Percentiles rank a stretch among this genome's conserved stretches.
Conservation (phyloP, 2,888 invertebrate species). For the Galeruca laticollis region DNA sequence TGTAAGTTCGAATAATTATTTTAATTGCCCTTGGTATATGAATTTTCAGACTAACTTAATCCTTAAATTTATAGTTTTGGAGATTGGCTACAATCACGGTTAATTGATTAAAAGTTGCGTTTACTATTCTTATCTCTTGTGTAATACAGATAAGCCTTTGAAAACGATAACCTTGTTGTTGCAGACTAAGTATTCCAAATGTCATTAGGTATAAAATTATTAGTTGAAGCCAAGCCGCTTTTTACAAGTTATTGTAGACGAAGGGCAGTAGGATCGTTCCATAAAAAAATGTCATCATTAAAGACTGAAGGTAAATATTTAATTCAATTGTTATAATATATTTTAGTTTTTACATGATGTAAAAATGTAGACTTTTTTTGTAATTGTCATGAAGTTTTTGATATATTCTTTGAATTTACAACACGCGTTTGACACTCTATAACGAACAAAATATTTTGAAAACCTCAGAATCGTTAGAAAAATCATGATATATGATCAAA, state of each 20-base stretch:
- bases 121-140: neutral
- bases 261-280: neutral
- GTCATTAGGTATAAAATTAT: neutral
- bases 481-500: too few relatives aligned
- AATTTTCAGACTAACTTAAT: too few relatives aligned
- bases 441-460: too few relatives aligned
- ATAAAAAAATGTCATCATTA: conserved; percentile 8
- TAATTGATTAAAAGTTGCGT: neutral
- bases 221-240: neutral
- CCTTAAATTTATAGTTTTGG: too few relatives aligned
- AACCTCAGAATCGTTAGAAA: too few relatives aligned
- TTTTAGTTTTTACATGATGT: too few relatives aligned
- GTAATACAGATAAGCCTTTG: neutral
- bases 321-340: neutral
- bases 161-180: conserved; percentile 2
- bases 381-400: too few relatives aligned
- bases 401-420: too few relatives aligned
- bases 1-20: too few relatives aligned
- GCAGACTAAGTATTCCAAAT: neutral
- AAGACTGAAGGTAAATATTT: neutral
- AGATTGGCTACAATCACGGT: neutral
- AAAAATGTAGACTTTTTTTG: too few relatives aligned
- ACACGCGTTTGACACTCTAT: too few relatives aligned
- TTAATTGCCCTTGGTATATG: too few relatives aligned
- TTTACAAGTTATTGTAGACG: neutral